These are phyloP conservation scores for Heliconius hewitsoni DNA, from an alignment of 1,140 invertebrate genomes.

Conservation along the genomic window DNA sequence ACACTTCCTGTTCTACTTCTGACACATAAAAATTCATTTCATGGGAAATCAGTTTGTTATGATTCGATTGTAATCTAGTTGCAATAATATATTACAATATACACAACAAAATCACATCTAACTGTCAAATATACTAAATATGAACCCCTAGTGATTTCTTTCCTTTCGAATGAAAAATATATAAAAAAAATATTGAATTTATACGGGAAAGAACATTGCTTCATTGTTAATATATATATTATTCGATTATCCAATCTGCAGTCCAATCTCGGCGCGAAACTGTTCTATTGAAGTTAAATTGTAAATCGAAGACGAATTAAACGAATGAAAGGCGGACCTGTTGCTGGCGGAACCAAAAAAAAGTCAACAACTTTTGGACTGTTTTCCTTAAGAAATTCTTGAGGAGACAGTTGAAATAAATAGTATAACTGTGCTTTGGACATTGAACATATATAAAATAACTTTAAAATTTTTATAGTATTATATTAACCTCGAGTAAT, in stretches of 20 bases:
- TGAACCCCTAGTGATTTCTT: no score
- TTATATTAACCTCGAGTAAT: no score
- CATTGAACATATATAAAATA: neutral
- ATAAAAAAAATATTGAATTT: neutral
- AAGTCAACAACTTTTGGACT: neutral
- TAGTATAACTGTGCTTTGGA: neutral
- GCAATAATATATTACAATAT: neutral
- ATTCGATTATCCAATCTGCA: neutral
- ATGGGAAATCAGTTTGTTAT: conserved; percentile 12
- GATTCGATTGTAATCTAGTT: neutral
- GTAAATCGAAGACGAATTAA: conserved; percentile 21
- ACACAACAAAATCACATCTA: neutral
- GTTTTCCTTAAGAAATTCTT: neutral
- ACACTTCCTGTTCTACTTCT: conserved; percentile 27
- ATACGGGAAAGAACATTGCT: neutral
- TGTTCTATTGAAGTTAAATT: conserved; percentile 29
- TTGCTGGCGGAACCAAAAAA: conserved; percentile 14
- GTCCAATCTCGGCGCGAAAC: conserved; percentile 15
- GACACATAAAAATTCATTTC: conserved; percentile 27
- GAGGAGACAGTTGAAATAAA: neutral
- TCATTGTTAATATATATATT: neutral
- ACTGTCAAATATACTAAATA: neutral
- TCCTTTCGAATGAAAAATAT: no score
- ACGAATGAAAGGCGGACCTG: conserved; percentile 6
- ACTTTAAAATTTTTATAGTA: no score